Evolutionary conservation across 2,888 invertebrate genomes (phyloP).

Genomic region (Papilio elwesi): DNA sequence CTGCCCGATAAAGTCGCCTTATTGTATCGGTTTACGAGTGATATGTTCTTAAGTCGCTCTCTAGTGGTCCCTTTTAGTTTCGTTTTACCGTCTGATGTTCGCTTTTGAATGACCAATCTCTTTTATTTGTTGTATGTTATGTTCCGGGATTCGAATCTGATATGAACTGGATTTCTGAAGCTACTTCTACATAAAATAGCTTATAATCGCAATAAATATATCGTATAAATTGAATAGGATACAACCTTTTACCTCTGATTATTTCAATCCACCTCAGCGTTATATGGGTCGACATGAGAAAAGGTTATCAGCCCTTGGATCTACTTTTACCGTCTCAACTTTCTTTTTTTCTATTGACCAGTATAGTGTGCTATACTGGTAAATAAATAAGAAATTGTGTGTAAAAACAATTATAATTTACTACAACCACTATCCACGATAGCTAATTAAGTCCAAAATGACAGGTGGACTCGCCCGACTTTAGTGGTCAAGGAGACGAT

Average conservation of each 20-base stretch:
- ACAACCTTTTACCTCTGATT: not conserved
- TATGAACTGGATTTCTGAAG: not conserved
- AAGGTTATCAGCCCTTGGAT: too few relatives aligned
- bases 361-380: too few relatives aligned
- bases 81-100: conserved; percentile 31
- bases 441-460: too few relatives aligned
- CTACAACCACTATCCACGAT: too few relatives aligned
- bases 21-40: conserved; percentile 53
- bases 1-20: conserved; percentile 75
- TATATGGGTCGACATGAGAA: too few relatives aligned
- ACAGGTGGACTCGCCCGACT: too few relatives aligned
- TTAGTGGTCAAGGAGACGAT: too few relatives aligned
- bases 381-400: too few relatives aligned
- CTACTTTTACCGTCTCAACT: too few relatives aligned
- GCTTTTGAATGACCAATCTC: conserved; percentile 30
- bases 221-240: not conserved
- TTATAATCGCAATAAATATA: conserved; percentile 1
- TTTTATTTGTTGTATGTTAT: conserved; percentile 40
- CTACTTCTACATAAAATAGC: not conserved
- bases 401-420: too few relatives aligned
- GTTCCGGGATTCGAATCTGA: conserved; percentile 5
- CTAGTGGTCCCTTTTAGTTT: conserved; percentile 45
- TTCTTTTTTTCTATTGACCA: too few relatives aligned
- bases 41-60: conserved; percentile 44
- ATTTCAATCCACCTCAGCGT: not conserved